phyloP scores from a whole-genome alignment of 2,888 invertebrate genomes.

The Patella depressa region DNA sequence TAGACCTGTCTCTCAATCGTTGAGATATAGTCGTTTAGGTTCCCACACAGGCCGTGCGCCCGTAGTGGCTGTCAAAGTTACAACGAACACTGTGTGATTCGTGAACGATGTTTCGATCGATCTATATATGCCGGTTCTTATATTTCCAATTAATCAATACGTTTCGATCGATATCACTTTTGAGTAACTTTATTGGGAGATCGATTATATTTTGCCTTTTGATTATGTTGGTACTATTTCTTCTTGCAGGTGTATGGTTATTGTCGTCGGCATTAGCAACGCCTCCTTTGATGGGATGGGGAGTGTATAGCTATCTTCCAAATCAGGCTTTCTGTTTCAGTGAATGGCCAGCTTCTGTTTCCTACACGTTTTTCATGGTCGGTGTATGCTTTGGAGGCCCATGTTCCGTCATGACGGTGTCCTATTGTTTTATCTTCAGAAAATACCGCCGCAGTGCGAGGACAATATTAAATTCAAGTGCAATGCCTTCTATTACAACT shows the following conservation, averaged over 20 bases:
- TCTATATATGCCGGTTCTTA: too few relatives aligned
- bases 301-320: conserved; percentile 52
- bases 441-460: conserved; percentile 37
- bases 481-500: neutral
- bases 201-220: too few relatives aligned
- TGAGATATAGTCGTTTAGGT: too few relatives aligned
- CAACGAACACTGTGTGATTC: too few relatives aligned
- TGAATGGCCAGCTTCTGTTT: conserved; percentile 53
- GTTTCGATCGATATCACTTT: too few relatives aligned
- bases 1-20: too few relatives aligned
- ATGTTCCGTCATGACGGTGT: conserved; percentile 58
- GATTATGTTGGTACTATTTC: too few relatives aligned
- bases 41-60: too few relatives aligned
- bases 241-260: conserved; percentile 52
- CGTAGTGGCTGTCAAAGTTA: too few relatives aligned
- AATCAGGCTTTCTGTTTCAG: conserved; percentile 63
- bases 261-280: conserved; percentile 51
- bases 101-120: too few relatives aligned
- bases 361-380: conserved; percentile 66
- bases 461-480: neutral
- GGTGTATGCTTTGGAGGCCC: conserved; percentile 62
- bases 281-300: conserved; percentile 64
- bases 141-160: too few relatives aligned
- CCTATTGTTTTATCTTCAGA: conserved; percentile 53
- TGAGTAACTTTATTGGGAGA: too few relatives aligned